phyloP scores from a whole-genome alignment of 2,888 invertebrate genomes.

The Mimachlamys varia region DNA sequence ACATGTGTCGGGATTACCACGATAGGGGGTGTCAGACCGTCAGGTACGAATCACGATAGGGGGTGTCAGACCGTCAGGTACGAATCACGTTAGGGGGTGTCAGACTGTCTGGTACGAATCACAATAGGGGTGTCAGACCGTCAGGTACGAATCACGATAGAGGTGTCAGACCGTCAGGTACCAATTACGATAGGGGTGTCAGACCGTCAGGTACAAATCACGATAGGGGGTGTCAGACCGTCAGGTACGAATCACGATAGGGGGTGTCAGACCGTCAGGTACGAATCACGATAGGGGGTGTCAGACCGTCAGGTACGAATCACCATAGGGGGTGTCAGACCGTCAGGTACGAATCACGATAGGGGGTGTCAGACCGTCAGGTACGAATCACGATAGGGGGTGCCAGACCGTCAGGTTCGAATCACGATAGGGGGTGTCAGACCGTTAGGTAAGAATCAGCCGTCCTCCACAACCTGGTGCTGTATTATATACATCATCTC shows the following conservation, averaged over 20 bases:
- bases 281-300: slow-evolving; percentile 42
- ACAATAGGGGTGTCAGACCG: slow-evolving; percentile 73
- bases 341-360: slow-evolving; percentile 51
- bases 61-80: no score
- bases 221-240: slow-evolving; percentile 75
- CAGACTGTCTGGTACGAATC: no score
- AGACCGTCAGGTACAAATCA: no score
- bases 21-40: slow-evolving; percentile 71
- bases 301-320: no score
- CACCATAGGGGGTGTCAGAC: slow-evolving; percentile 74
- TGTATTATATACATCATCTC: no score
- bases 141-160: slow-evolving; percentile 70
- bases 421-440: slow-evolving; percentile 64
- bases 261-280: slow-evolving; percentile 74
- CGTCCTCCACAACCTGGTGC: no score
- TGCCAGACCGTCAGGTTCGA: no score
- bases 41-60: slow-evolving; percentile 69
- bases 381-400: no score
- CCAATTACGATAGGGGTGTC: no score
- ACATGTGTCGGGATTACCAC: slow-evolving; percentile 74
- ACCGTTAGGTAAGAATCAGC: slow-evolving; percentile 56
- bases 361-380: no score
- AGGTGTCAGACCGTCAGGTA: no score
- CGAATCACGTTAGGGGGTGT: no score
- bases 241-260: slow-evolving; percentile 69